Conservation (phyloP, 92 coral and sea anemone species). For the Palythoa heliodiscus region DNA sequence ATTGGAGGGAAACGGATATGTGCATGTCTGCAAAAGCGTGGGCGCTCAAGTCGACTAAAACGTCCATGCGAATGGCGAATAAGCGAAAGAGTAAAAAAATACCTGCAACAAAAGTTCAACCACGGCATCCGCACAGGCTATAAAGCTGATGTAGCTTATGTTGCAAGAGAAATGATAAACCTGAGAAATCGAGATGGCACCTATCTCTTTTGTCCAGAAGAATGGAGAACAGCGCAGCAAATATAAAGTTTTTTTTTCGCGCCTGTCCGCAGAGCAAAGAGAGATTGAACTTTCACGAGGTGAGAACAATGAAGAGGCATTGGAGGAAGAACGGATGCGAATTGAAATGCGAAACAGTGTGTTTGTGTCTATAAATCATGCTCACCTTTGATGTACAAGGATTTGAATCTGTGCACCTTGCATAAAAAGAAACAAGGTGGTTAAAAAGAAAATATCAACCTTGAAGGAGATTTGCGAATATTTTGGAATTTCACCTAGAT, state of each 20-base stretch:
- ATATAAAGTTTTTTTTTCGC: neutral
- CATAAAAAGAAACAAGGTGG: neutral
- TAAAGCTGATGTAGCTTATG: slow-evolving; percentile 52
- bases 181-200: slow-evolving; percentile 37
- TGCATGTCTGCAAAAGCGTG: neutral
- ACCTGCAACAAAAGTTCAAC: slow-evolving; percentile 3
- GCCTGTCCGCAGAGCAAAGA: slow-evolving; percentile 42
- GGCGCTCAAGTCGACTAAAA: slow-evolving; percentile 2
- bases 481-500: neutral
- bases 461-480: neutral
- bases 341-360: neutral
- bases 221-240: slow-evolving; percentile 57
- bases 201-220: slow-evolving; percentile 44
- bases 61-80: neutral
- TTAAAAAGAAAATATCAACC: neutral
- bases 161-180: slow-evolving; percentile 42
- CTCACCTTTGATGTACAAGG: neutral
- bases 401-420: neutral
- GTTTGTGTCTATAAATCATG: neutral
- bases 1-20: neutral
- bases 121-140: slow-evolving; percentile 24
- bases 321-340: neutral
- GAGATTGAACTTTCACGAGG: slow-evolving; percentile 17
- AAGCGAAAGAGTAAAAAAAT: neutral
- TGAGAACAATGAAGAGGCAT: neutral